phyloP scores from a whole-genome alignment of 2,113 vertebrate genomes.

The Catharus minimus region DNA sequence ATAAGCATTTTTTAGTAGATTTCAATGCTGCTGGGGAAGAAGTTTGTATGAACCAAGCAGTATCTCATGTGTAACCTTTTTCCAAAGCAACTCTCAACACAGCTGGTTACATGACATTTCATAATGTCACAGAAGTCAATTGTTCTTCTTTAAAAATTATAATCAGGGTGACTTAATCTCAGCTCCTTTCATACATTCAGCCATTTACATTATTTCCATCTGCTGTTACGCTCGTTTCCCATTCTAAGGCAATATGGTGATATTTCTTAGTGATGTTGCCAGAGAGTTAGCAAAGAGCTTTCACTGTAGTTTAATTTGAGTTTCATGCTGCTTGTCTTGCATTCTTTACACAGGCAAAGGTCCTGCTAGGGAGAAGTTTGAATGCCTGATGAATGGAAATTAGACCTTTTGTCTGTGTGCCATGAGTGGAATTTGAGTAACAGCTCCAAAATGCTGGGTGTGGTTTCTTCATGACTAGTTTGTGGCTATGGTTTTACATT shows the following conservation, averaged over 20 bases:
- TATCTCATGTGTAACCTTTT: background rate
- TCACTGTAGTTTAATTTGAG: background rate
- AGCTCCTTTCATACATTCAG: background rate
- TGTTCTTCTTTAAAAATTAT: slow-evolving; percentile 22
- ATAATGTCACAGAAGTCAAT: slow-evolving; percentile 39
- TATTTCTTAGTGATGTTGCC: background rate
- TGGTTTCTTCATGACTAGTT: background rate
- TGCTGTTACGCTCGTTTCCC: background rate
- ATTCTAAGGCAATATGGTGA: background rate
- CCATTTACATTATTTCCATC: background rate
- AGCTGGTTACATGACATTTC: slow-evolving; percentile 51
- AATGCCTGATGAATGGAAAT: background rate
- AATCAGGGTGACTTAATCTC: slow-evolving; percentile 25
- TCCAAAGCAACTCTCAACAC: background rate
- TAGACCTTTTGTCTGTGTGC: background rate
- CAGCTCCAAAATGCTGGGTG: background rate
- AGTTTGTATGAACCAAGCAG: background rate
- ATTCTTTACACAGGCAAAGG: background rate
- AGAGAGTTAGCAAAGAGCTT: background rate
- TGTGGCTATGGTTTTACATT: background rate
- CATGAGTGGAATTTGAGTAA: background rate
- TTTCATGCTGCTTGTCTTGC: background rate
- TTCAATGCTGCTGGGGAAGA: background rate
- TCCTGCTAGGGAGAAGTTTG: background rate
- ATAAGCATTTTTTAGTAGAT: background rate